phyloP scores from a whole-genome alignment of 2,888 invertebrate species.

The Desoria tigrina region DNA sequence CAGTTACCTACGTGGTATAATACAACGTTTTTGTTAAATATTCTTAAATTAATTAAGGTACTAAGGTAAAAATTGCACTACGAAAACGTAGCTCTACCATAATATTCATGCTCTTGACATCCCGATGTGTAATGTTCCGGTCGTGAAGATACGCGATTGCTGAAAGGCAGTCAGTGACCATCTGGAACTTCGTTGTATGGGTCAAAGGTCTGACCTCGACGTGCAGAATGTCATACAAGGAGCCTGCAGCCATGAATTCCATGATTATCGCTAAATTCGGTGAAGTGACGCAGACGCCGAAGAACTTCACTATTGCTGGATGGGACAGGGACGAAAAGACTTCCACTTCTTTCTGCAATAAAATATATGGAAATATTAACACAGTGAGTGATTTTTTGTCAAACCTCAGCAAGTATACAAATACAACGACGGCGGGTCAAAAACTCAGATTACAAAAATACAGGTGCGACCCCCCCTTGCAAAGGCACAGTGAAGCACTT shows the following conservation, averaged over 20 bases:
- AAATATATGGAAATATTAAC: no score
- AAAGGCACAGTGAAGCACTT: no score
- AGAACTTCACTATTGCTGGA: constrained; percentile 17
- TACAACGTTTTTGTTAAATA: no score
- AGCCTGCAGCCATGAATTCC: constrained; percentile 23
- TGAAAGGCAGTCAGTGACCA: constrained; percentile 11
- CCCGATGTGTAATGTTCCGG: constrained; percentile 7
- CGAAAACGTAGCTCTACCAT: not conserved
- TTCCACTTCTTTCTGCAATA: constrained; percentile 12
- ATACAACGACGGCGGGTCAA: no score
- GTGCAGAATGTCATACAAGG: constrained; percentile 17
- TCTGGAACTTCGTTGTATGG: not conserved
- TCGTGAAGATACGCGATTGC: constrained; percentile 17
- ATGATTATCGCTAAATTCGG: constrained; percentile 23
- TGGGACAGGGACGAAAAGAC: constrained; percentile 16
- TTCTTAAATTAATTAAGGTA: not conserved
- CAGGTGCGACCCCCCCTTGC: no score
- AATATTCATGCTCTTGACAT: constrained; percentile 22
- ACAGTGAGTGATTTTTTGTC: no score
- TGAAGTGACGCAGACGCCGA: constrained; percentile 9
- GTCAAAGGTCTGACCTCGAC: not conserved
- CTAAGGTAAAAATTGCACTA: not conserved
- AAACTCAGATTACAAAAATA: no score
- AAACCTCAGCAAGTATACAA: no score
- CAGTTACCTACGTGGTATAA: constrained; percentile 18